phyloP scores from a whole-genome alignment of 2,888 invertebrate species.

The Trachelus stipa region DNA sequence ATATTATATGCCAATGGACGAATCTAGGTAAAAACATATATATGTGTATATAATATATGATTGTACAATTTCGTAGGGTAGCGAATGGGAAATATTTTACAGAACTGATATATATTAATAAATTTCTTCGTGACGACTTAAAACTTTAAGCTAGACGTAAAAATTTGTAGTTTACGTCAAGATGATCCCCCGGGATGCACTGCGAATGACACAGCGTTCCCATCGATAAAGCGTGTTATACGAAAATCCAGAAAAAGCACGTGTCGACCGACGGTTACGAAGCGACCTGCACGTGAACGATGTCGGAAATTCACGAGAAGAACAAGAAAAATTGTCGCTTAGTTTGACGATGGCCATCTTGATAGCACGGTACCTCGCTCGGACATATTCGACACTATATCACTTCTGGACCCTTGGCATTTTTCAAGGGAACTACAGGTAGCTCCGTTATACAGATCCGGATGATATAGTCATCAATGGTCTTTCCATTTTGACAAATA shows the following conservation, averaged over 20 bases:
- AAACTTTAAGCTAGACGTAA: background rate
- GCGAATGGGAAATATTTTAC: background rate
- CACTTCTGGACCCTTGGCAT: slow-evolving; percentile 5
- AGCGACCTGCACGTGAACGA: background rate
- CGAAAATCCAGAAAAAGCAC: background rate
- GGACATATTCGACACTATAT: background rate
- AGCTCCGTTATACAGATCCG: background rate
- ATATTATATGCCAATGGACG: too few relatives aligned
- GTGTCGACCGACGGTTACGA: background rate
- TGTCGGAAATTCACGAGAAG: background rate
- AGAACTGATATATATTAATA: background rate
- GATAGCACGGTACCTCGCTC: background rate
- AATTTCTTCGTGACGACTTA: background rate
- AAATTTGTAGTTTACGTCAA: background rate
- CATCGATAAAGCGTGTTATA: background rate
- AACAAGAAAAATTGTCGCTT: slow-evolving; percentile 2
- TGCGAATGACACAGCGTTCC: background rate
- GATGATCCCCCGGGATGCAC: background rate
- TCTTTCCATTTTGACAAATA: slow-evolving; percentile 27
- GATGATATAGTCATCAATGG: background rate
- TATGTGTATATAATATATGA: too few relatives aligned
- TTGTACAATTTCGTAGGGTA: background rate
- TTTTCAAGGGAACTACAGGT: background rate
- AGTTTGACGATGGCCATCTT: slow-evolving; percentile 2
- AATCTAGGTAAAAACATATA: too few relatives aligned